phyloP scores from a whole-genome alignment of 2,888 invertebrate species.

The Byasa hedistus region DNA sequence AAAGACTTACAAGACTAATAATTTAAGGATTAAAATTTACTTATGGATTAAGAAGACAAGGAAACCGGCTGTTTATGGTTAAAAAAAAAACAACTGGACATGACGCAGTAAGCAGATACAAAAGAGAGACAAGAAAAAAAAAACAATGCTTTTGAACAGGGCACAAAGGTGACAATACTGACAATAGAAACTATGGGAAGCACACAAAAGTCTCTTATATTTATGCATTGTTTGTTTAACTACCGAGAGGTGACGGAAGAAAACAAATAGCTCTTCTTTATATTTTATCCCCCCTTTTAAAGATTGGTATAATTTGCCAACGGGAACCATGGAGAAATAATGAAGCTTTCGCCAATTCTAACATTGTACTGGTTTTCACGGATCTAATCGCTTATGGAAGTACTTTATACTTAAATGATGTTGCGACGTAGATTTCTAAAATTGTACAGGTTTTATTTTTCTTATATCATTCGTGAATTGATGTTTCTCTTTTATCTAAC shows the following conservation, averaged over 20 bases:
- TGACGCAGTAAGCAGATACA: constrained; percentile 51
- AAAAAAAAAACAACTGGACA: constrained; percentile 52
- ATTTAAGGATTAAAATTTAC: constrained; percentile 11
- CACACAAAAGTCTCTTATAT: constrained; percentile 67
- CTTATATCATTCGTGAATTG: not conserved
- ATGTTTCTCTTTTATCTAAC: not conserved
- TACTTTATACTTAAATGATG: constrained; percentile 59
- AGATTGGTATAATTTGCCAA: constrained; percentile 41
- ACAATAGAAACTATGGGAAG: constrained; percentile 68
- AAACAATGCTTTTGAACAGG: constrained; percentile 54
- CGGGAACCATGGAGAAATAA: constrained; percentile 15
- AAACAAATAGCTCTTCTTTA: constrained; percentile 71
- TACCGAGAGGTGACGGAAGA: constrained; percentile 69
- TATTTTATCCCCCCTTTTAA: constrained; percentile 53
- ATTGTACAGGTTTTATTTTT: too few relatives aligned
- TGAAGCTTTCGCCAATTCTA: constrained; percentile 30
- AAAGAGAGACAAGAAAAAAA: constrained; percentile 46
- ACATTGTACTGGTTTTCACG: constrained; percentile 51
- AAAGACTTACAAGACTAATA: too few relatives aligned
- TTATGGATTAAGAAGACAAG: not conserved
- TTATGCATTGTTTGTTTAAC: constrained; percentile 76
- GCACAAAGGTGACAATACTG: constrained; percentile 69
- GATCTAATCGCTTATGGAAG: constrained; percentile 77
- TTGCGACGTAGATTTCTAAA: not conserved
- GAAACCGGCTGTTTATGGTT: constrained; percentile 28